Evolutionary conservation across 2,888 invertebrate genomes (phyloP).

Genomic region (Ennomos fuscantarius): DNA sequence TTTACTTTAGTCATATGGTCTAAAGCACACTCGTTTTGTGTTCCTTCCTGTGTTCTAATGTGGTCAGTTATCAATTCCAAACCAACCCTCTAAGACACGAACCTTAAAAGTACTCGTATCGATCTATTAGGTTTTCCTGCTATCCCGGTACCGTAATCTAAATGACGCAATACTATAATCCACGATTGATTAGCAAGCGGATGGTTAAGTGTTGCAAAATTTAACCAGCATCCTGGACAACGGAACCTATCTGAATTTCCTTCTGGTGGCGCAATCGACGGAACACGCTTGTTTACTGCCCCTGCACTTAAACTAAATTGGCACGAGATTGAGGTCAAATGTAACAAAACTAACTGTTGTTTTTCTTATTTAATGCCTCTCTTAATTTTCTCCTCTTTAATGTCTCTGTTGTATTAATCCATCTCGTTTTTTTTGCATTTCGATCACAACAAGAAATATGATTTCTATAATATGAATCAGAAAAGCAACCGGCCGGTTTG

Average conservation of each 20-base stretch:
- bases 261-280: constrained; percentile 34
- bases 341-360: background rate
- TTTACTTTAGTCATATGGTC: too few species aligned
- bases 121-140: background rate
- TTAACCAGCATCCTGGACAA: constrained; percentile 35
- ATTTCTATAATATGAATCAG: too few species aligned
- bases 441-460: too few species aligned
- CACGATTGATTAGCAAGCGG: constrained; percentile 19
- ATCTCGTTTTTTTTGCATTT: too few species aligned
- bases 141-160: background rate
- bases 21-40: too few species aligned
- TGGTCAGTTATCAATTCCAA: too few species aligned
- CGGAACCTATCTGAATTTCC: constrained; percentile 33
- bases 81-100: too few species aligned
- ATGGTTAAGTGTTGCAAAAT: constrained; percentile 14
- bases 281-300: constrained; percentile 24
- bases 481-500: too few species aligned
- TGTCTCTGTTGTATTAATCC: too few species aligned
- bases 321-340: constrained; percentile 4
- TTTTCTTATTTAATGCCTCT: background rate
- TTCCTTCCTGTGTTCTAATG: too few species aligned
- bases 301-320: constrained; percentile 3
- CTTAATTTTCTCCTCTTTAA: too few species aligned
- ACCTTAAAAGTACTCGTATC: background rate
- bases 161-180: constrained; percentile 11